Evolutionary conservation across 2,113 vertebrate genomes (phyloP).

Genomic region (Mormoops blainvillei): DNA sequence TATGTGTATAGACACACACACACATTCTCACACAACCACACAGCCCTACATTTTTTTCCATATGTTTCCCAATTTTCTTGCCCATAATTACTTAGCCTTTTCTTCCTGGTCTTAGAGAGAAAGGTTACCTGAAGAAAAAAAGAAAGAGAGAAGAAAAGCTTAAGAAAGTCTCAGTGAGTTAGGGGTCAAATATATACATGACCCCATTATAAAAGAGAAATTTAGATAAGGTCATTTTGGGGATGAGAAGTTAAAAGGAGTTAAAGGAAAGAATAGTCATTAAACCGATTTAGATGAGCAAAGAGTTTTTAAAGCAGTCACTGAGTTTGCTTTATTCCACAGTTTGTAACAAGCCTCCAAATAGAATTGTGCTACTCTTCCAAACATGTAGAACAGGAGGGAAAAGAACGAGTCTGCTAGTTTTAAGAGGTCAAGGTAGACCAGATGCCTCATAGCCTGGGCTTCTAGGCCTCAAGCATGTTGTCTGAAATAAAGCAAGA

Average conservation of each 20-base stretch:
- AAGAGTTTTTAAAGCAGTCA: conserved; percentile 31
- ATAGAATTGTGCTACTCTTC: conserved; percentile 28
- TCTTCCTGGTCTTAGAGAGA: neutral
- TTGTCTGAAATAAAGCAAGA: conserved; percentile 38
- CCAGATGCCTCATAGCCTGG: neutral
- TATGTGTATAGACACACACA: neutral
- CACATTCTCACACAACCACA: neutral
- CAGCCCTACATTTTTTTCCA: neutral
- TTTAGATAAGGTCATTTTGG: neutral
- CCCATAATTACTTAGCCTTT: neutral
- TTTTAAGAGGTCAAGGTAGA: conserved; percentile 48
- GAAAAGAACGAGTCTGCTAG: neutral
- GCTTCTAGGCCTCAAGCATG: neutral
- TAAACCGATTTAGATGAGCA: conserved; percentile 23
- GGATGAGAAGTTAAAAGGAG: neutral
- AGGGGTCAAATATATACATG: neutral
- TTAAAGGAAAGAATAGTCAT: neutral
- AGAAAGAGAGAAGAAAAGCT: neutral
- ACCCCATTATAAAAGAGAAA: neutral
- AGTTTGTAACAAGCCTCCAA: conserved; percentile 39
- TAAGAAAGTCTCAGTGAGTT: neutral
- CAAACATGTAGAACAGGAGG: conserved; percentile 22
- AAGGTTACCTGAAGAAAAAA: neutral
- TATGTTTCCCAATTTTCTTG: conserved; percentile 6
- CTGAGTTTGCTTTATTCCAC: neutral